A percentile compares a stretch with the other conserved stretches of the same genome.
Conservation (phyloP, 2,113 vertebrate species). For the Conger conger region DNA sequence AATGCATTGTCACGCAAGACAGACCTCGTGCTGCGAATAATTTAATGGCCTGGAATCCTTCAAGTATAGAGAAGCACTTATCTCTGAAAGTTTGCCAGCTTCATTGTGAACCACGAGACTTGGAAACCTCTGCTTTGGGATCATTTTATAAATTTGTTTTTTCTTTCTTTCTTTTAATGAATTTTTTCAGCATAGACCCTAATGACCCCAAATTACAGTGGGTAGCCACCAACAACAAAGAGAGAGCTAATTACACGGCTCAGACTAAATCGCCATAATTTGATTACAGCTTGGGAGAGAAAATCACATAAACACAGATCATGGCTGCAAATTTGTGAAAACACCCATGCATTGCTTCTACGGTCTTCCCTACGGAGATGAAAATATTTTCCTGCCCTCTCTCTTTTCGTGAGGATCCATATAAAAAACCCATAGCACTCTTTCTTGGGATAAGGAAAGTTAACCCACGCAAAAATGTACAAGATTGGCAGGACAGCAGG, state of each 20-base stretch:
- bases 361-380: not conserved
- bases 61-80: not conserved
- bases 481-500: not conserved
- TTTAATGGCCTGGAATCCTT: not conserved
- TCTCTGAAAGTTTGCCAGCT: not conserved
- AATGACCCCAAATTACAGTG: not conserved
- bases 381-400: not conserved
- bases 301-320: not conserved
- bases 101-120: not conserved
- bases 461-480: not conserved
- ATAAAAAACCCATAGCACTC: not conserved
- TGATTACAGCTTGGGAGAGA: not conserved
- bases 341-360: not conserved
- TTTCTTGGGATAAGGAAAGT: not conserved
- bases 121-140: not conserved
- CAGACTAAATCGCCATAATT: not conserved
- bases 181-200: not conserved
- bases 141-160: not conserved
- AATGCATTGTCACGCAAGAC: not conserved
- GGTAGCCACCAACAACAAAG: not conserved
- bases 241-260: not conserved
- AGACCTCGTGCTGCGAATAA: not conserved
- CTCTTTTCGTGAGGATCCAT: not conserved
- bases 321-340: not conserved
- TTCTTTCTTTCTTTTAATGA: not conserved